Evolutionary conservation across 2,888 invertebrate genomes (phyloP).

Genomic region (Pterostichus madidus): DNA sequence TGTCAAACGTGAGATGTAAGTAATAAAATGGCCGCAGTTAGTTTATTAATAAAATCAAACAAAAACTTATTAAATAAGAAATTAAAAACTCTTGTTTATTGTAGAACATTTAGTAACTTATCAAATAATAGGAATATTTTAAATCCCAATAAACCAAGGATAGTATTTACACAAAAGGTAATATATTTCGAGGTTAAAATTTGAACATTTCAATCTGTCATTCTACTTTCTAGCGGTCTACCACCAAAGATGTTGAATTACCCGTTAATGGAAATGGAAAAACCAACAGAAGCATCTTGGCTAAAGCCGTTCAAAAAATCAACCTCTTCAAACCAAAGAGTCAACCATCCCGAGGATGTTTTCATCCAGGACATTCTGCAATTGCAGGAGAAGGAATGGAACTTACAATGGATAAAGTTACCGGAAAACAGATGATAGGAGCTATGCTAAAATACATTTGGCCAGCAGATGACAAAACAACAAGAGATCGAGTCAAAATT

Average conservation of each 20-base stretch:
- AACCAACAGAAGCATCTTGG: conserved; percentile 52
- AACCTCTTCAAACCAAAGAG: conserved; percentile 74
- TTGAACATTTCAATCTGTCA: conserved; percentile 1
- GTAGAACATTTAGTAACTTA: conserved; percentile 70
- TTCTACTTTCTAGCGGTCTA: conserved; percentile 69
- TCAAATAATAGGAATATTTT: conserved; percentile 68
- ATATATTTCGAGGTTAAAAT: conserved; percentile 69
- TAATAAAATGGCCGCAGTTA: conserved; percentile 60
- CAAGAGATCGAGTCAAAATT: conserved; percentile 88
- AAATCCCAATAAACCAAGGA: conserved; percentile 67
- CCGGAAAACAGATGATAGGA: conserved; percentile 88
- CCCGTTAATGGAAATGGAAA: conserved; percentile 15
- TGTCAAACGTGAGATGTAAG: conserved; percentile 46
- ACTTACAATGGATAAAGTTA: conserved; percentile 81
- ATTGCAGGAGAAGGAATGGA: conserved; percentile 80
- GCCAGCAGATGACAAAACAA: conserved; percentile 92
- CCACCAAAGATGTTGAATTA: conserved; percentile 68
- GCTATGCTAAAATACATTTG: conserved; percentile 96
- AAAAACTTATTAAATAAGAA: conserved; percentile 68
- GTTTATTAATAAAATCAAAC: conserved; percentile 59
- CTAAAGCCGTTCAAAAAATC: conserved; percentile 68
- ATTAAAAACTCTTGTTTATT: conserved; percentile 69
- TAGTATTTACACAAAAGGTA: conserved; percentile 70
- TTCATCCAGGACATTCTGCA: conserved; percentile 90
- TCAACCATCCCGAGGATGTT: conserved; percentile 87